phyloP scores from a whole-genome alignment of 2,113 vertebrate species.

The Trematomus loennbergii region DNA sequence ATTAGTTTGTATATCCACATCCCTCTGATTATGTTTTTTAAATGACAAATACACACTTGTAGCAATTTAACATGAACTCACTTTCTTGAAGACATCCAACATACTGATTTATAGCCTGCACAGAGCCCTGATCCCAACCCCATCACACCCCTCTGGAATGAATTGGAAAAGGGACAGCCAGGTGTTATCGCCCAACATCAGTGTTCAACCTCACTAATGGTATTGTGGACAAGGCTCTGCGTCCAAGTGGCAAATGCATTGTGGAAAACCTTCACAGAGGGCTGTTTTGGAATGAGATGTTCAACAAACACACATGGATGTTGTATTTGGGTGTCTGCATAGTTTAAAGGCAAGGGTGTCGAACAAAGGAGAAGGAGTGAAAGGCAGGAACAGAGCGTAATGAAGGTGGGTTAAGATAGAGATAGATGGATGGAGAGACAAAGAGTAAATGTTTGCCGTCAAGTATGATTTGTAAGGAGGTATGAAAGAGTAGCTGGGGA shows the following conservation, averaged over 20 bases:
- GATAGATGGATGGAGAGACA: slow-evolving; percentile 18
- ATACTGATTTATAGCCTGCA: not conserved
- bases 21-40: too few species aligned
- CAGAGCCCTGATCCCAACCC: slow-evolving; percentile 3
- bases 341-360: too few species aligned
- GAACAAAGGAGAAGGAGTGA: not conserved
- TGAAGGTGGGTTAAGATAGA: slow-evolving; percentile 20
- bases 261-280: not conserved
- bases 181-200: slow-evolving; percentile 20
- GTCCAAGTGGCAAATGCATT: slow-evolving; percentile 28
- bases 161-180: not conserved
- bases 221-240: not conserved
- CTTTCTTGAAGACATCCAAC: not conserved
- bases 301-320: not conserved
- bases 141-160: slow-evolving; percentile 8
- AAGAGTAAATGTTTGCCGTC: not conserved
- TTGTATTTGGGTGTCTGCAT: not conserved
- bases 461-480: slow-evolving; percentile 29
- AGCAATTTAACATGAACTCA: not conserved
- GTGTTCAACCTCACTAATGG: slow-evolving; percentile 9
- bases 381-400: not conserved
- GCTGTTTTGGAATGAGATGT: not conserved
- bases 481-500: slow-evolving; percentile 1
- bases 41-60: not conserved
- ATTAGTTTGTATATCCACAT: too few species aligned